Evolutionary conservation across 2,888 invertebrate genomes (phyloP), one percentile per base, ranked within the genome.

Genomic region (Sabatieria punctata): DNA sequence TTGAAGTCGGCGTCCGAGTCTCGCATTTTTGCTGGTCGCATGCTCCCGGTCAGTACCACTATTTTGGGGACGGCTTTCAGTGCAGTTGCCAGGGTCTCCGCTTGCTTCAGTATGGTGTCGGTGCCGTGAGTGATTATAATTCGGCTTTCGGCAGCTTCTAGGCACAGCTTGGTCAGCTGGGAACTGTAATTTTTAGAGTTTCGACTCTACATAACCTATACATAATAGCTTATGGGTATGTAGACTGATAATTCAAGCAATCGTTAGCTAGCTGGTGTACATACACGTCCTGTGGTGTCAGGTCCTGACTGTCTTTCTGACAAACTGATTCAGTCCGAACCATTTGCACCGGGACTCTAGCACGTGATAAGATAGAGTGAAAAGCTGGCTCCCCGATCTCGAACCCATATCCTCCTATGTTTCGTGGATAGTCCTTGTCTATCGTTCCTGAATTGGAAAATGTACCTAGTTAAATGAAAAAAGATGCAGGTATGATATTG

Each of bases 121-220:
- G 59, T 60, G 15, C 60, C 59, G 46, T 60, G 60, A 13, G 60
- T 60, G 19, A 60, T 49, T 2, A 60, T 41, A 38, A 60, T 54
- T 42, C 45, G 47, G 1, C 27, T 22, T 1, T 23, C 18, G 6
- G 18, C 3, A 13, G 15, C 6, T 8, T 39, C 21, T 4, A 6
- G 6, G 30, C 45, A 44, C n/a, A n/a, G n/a, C n/a, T n/a, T n/a
- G n/a, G n/a, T n/a, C n/a, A n/a, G n/a, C n/a, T n/a, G n/a, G n/a
- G n/a, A n/a, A n/a, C n/a, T n/a, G n/a, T n/a, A n/a, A n/a, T n/a
- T n/a, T n/a, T n/a, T n/a, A n/a, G n/a, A n/a, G n/a, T n/a, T n/a
- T n/a, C n/a, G n/a, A n/a, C n/a, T n/a, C n/a, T n/a, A n/a, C n/a
- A n/a, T n/a, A n/a, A n/a, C n/a, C n/a, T n/a, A n/a, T n/a, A n/a